Percentiles rank a stretch among this genome's conserved stretches.
Evolutionary conservation across 2,797 vertebrate genomes (phyloP).

Genomic region (Pogonophryne albipinna): DNA sequence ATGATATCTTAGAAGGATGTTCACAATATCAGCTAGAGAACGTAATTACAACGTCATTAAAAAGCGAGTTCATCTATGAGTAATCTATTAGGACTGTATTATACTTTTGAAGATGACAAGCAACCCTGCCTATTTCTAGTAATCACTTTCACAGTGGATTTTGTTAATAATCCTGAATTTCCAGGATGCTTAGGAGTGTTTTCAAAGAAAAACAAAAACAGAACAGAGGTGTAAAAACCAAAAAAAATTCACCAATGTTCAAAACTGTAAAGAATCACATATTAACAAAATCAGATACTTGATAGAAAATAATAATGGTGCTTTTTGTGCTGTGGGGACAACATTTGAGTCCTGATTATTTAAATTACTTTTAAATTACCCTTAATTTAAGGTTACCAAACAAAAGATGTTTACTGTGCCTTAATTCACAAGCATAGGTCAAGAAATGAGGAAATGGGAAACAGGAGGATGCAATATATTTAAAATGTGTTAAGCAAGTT

Average conservation of each 20-base stretch:
- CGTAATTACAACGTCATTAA: conserved; percentile 5
- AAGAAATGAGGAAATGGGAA: background rate
- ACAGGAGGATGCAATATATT: background rate
- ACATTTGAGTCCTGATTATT: background rate
- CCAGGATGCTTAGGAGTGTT: background rate
- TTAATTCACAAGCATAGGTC: background rate
- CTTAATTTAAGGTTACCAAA: no score
- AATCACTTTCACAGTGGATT: background rate
- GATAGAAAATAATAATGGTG: no score
- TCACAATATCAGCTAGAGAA: conserved; percentile 2
- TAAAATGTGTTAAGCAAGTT: background rate
- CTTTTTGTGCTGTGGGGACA: no score
- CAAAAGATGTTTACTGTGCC: background rate
- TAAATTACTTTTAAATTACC: no score
- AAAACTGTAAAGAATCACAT: conserved; percentile 3
- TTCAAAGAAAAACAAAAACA: conserved; percentile 13
- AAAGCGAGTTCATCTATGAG: background rate
- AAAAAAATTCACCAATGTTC: background rate
- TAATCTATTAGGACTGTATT: background rate
- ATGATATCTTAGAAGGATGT: conserved; percentile 37
- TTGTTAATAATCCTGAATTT: background rate
- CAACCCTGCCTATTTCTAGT: background rate
- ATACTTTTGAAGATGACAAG: background rate
- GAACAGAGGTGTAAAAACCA: background rate
- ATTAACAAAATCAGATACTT: conserved; percentile 17